Conservation (phyloP, 2,888 invertebrate species). For the Mamestra brassicae region DNA sequence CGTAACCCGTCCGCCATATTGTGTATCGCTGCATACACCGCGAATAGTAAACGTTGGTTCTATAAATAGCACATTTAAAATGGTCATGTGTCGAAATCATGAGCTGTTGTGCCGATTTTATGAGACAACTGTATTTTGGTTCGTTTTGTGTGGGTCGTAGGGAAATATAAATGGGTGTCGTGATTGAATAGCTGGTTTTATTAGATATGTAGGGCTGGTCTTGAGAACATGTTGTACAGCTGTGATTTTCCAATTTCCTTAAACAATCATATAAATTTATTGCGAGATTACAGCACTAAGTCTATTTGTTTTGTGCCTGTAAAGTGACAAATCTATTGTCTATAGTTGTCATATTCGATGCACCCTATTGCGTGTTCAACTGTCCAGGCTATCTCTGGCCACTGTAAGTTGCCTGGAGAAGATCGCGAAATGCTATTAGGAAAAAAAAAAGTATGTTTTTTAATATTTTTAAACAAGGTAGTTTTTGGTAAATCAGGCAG, state of each 20-base stretch:
- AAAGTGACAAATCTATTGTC: background rate
- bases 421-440: too few species aligned
- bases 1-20: conserved; percentile 49
- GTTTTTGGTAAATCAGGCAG: too few species aligned
- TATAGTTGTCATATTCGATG: background rate
- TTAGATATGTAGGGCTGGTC: background rate
- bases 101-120: conserved; percentile 27
- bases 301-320: too few species aligned
- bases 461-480: too few species aligned
- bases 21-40: conserved; percentile 29
- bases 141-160: conserved; percentile 5
- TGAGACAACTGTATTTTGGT: conserved; percentile 17
- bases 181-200: background rate
- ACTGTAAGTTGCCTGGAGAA: too few species aligned
- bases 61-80: conserved; percentile 58
- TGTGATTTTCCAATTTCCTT: background rate
- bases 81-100: conserved; percentile 41
- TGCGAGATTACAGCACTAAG: background rate
- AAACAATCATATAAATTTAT: background rate
- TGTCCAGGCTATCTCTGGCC: too few species aligned
- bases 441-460: too few species aligned
- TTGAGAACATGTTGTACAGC: too few species aligned
- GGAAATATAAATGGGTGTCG: conserved; percentile 1
- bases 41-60: conserved; percentile 35
- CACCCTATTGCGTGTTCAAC: too few species aligned